Base-by-base conservation (phyloP, 2,797 vertebrate genomes). In the Triplophysa bombifrons region DNA sequence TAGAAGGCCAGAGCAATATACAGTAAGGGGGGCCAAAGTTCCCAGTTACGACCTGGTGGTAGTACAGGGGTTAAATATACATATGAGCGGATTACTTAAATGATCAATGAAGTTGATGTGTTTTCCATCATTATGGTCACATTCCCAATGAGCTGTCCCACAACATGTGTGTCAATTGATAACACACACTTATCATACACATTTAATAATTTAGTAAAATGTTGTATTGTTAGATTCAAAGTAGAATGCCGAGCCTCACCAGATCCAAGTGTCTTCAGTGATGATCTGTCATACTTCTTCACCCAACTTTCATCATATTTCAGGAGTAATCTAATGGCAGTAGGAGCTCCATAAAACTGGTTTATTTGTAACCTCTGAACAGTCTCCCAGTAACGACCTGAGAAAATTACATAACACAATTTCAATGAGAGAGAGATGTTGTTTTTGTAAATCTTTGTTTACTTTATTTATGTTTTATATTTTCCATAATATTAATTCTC, bases 281-380 rank as follows among this genome's bases (percentile, higher is more conserved):
- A 94, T 12, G 98, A 98, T 79, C 96, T 93, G 89, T 99, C 94
- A 0, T 98, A 98, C 82, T 96, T 97, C 85, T 94, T 95, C 84
- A 99, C 98, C 95, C 96, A 99, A 74, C 93, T 84, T 60, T 99
- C 94, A 25, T 96, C 96, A 0, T 96, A 94, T 80, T 97, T 98
- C 41, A 98, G 91, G 72, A 99, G 88, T 82, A 98, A 92, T 76
- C 97, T 95, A 84, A 98, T 93, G 1, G 98, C 96, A 0, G 97
- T 99, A 0, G 97, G 98, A 48, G 98, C 96, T 0, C 96, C 95
- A 6, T 99, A 99, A 89, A 99, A 98, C 88, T 99, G 98, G 89
- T 95, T 99, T 81, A 99, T 96, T 90, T 90, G 92, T 77, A 99
- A 91, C 83, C 98, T 94, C 85, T 99, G 90, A 7, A 99, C 96